phyloP scores from a whole-genome alignment of 2,888 invertebrate species.

The Orthosia cruda region DNA sequence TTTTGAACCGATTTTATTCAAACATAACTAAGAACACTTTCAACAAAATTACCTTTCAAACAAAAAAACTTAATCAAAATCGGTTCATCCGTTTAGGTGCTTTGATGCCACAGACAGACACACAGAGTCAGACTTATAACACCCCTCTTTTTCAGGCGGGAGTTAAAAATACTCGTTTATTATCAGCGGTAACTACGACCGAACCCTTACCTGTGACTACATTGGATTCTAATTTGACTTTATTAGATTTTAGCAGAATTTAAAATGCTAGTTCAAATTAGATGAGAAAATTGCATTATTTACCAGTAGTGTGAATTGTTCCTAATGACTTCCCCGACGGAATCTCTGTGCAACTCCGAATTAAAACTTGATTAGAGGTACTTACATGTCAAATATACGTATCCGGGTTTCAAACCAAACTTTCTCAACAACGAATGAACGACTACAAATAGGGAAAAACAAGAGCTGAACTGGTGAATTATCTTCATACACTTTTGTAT shows the following conservation, averaged over 20 bases:
- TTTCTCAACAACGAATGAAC: slow-evolving; percentile 54
- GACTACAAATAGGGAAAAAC: slow-evolving; percentile 40
- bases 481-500: slow-evolving; percentile 40
- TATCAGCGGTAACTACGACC: slow-evolving; percentile 52
- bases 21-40: too few species aligned
- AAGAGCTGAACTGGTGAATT: slow-evolving; percentile 33
- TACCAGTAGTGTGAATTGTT: slow-evolving; percentile 77
- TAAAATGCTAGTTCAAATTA: slow-evolving; percentile 85
- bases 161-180: background rate
- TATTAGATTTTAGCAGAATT: slow-evolving; percentile 89
- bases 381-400: slow-evolving; percentile 66
- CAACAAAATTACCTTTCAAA: too few species aligned
- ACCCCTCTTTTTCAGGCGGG: too few species aligned
- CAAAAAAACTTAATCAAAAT: too few species aligned
- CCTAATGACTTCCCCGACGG: slow-evolving; percentile 74
- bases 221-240: slow-evolving; percentile 88
- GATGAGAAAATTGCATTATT: slow-evolving; percentile 84
- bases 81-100: too few species aligned
- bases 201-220: slow-evolving; percentile 72
- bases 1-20: too few species aligned
- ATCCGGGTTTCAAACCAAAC: slow-evolving; percentile 47
- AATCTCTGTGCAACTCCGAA: slow-evolving; percentile 72
- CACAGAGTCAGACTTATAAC: too few species aligned
- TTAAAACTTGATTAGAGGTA: slow-evolving; percentile 60
- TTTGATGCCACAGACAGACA: too few species aligned